Evolutionary conservation across 2,888 invertebrate species (phyloP).

Genomic region (Oligia latruncula): DNA sequence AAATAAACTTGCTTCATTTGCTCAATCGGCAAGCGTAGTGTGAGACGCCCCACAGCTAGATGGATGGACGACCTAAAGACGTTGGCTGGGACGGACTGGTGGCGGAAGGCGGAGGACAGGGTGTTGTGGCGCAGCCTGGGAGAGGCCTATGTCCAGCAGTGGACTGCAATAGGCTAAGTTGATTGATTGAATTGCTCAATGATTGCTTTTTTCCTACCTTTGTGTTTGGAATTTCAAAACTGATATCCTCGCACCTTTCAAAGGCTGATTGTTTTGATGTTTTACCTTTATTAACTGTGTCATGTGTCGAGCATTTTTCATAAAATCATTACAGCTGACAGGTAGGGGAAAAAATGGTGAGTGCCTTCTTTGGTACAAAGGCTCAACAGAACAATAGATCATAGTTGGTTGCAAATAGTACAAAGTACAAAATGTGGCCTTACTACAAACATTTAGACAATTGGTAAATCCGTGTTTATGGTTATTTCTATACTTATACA

Average conservation of each 20-base stretch:
- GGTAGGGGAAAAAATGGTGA: not conserved
- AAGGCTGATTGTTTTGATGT: not conserved
- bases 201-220: not conserved
- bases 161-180: too few relatives aligned
- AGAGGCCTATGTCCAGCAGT: too few relatives aligned
- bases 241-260: too few relatives aligned
- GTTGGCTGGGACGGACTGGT: too few relatives aligned
- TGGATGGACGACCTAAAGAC: too few relatives aligned
- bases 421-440: not conserved
- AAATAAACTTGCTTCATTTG: not conserved
- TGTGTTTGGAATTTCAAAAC: not conserved
- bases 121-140: too few relatives aligned
- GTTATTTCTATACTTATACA: slow-evolving; percentile 15
- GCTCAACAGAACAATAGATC: not conserved
- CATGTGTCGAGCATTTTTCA: not conserved
- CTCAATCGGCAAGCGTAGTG: too few relatives aligned
- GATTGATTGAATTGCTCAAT: not conserved
- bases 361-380: not conserved
- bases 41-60: too few relatives aligned
- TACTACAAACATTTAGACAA: not conserved
- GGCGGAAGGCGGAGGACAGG: too few relatives aligned
- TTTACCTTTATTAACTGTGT: not conserved
- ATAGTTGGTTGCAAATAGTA: not conserved
- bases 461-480: not conserved
- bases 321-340: not conserved